Conservation (phyloP, 2,797 vertebrate species). For the Scleropages formosus region DNA sequence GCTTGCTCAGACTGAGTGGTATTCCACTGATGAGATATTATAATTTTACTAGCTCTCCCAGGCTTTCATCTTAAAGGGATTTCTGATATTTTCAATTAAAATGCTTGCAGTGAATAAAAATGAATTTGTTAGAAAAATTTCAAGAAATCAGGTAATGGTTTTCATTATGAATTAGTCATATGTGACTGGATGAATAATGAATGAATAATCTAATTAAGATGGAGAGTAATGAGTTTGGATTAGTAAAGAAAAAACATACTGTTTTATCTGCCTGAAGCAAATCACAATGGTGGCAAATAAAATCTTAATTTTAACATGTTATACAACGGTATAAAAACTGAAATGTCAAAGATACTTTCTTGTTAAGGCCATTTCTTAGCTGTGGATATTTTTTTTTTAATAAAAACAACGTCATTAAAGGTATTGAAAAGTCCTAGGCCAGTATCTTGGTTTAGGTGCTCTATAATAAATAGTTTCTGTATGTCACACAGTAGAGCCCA, state of each 20-base stretch:
- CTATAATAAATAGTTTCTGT: no score
- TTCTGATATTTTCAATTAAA: no score
- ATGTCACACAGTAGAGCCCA: no score
- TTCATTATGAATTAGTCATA: not conserved
- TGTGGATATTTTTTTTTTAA: no score
- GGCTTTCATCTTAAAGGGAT: no score
- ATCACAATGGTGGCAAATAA: not conserved
- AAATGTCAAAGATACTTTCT: not conserved
- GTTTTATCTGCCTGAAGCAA: constrained; percentile 6
- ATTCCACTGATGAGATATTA: no score
- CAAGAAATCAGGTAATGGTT: not conserved
- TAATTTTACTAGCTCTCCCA: no score
- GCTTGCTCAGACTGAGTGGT: no score
- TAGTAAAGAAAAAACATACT: not conserved
- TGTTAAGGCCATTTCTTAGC: not conserved
- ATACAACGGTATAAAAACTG: constrained; percentile 3
- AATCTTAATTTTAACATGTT: not conserved
- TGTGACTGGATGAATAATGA: not conserved
- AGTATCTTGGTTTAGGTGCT: not conserved
- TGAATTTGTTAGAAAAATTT: no score
- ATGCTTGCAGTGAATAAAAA: no score
- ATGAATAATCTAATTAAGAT: constrained; percentile 14
- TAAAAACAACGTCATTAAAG: no score
- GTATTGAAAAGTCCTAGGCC: not conserved
- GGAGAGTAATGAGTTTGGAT: constrained; percentile 5